These are phyloP conservation scores for Dioctria linearis DNA, from an alignment of 2,888 invertebrate genomes.

Conservation along the genomic window DNA sequence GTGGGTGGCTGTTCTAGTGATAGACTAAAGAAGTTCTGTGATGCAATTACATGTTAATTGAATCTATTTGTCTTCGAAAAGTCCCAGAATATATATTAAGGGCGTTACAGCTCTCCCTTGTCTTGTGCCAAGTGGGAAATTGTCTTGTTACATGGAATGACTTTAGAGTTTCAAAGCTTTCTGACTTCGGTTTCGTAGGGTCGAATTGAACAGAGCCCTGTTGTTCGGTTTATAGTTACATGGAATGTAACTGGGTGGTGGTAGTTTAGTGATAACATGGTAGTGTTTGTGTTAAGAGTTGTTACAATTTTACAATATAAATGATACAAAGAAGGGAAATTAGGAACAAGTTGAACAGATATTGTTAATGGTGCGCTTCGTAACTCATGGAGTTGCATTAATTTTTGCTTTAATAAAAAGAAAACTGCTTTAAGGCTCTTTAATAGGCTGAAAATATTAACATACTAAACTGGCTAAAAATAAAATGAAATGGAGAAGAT, in stretches of 20 bases:
- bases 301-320: background rate
- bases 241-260: background rate
- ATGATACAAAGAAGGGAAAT: background rate
- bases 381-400: no score
- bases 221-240: background rate
- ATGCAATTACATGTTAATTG: conserved; percentile 11
- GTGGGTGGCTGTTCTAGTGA: background rate
- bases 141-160: background rate
- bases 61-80: conserved; percentile 4
- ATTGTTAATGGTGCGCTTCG: no score
- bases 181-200: background rate
- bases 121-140: background rate
- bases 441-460: no score
- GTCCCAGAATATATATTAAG: background rate
- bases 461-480: no score
- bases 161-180: background rate
- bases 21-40: background rate
- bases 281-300: background rate
- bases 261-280: background rate
- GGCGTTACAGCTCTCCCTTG: background rate
- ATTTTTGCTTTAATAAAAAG: no score
- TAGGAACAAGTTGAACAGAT: no score
- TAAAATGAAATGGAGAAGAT: no score
- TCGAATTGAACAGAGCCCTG: background rate
- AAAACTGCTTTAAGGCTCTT: no score